Evolutionary conservation across 2,888 invertebrate species (phyloP), one percentile per base, ranked within the genome.

Genomic region (Netelia virgata): DNA sequence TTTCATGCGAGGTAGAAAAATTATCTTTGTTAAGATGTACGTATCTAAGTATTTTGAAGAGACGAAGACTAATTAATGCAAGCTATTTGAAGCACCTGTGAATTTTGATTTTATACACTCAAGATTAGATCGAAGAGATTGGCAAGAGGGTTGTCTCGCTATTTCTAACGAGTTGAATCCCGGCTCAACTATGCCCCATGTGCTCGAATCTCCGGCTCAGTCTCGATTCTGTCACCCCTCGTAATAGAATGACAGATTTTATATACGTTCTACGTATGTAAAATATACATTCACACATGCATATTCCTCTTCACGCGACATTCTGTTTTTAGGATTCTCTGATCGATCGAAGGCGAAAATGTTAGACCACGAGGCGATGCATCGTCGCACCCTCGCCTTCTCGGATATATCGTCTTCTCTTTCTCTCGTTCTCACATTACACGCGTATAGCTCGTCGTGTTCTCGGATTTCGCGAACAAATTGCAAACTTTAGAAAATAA

Each of bases 161-260:
- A 91, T 91, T 91, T 92, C 91, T 93, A 92, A 93, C 92, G 93
- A 93, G 92, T 92, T 92, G 91, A 92, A 92, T 90, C 91, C 90
- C 86, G 87, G 80, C 87, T 84, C 88, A 88, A 87, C 87, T 87
- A 86, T 84, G 86, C 87, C 84, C 85, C 85, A 28, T 84, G 86
- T 85, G 80, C 82, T 86, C 87, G 88, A 89, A 89, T 86, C 90
- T 87, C 88, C 89, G 91, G 91, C 91, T 92, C 91, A 92, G 92
- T 79, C 28, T 28, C 28, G 28, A 77, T 66, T 72, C 53, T 47
- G 41, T 16, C 50, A 47, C 68, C 59, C 59, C 66, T 28, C 50
- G 47, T n/a, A 36, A 81, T 20, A 47, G 8, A 16, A 50, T 18
- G 43, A 57, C 28, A 61, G 1, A 66, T 18, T 72, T 57, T 9